phyloP scores from a whole-genome alignment of 1,140 invertebrate species.

The Ips nitidus region DNA sequence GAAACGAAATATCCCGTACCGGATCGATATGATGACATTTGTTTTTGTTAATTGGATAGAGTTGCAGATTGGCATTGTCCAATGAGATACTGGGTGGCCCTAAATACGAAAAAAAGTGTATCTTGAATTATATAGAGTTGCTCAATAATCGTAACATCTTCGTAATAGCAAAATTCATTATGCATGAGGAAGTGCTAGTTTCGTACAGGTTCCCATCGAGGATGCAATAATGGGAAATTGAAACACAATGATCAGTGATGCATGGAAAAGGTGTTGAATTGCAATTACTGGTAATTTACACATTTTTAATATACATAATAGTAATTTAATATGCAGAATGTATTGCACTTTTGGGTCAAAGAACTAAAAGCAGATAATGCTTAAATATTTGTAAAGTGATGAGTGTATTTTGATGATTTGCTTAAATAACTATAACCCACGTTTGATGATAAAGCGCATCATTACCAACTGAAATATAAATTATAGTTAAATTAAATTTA shows the following conservation, averaged over 20 bases:
- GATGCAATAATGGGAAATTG: slow-evolving; percentile 17
- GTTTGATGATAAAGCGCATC: too few relatives aligned
- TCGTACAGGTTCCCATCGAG: slow-evolving; percentile 2
- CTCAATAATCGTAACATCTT: background rate
- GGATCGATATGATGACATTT: slow-evolving; percentile 57
- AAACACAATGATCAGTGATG: slow-evolving; percentile 13
- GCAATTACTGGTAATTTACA: background rate
- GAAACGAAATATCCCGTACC: slow-evolving; percentile 54
- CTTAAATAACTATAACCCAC: background rate
- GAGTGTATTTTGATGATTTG: background rate
- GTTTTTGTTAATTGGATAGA: slow-evolving; percentile 56
- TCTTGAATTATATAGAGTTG: slow-evolving; percentile 4
- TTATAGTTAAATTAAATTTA: too few relatives aligned
- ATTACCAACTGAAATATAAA: too few relatives aligned
- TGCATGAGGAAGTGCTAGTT: too few relatives aligned
- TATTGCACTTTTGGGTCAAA: background rate
- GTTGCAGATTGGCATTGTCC: slow-evolving; percentile 56
- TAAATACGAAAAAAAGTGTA: slow-evolving; percentile 39
- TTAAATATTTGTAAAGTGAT: background rate
- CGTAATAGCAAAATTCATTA: too few relatives aligned
- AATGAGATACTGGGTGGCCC: slow-evolving; percentile 57
- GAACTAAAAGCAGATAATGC: too few relatives aligned
- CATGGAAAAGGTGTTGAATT: background rate
- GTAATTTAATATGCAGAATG: slow-evolving; percentile 1
- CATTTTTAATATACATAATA: background rate